Evolutionary conservation across 2,113 vertebrate species (phyloP), one percentile per base, ranked within the genome.

Genomic region (Psilopogon haemacephalus): DNA sequence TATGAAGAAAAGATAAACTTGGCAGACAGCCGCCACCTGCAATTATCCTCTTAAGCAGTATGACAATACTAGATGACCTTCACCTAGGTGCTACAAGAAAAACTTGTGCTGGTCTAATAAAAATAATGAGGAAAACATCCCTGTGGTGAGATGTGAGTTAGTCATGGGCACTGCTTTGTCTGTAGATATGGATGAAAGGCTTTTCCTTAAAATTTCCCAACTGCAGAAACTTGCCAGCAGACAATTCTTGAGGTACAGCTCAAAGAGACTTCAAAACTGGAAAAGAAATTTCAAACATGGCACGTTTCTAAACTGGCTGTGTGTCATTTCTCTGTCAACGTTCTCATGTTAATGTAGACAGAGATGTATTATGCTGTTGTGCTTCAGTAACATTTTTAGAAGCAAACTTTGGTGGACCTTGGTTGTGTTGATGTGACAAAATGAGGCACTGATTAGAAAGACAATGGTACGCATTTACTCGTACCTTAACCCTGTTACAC

Each of bases 401-500:
- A 85, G 37, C 2, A 1, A 13, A 32, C 9, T 35, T 46, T 44
- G 33, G 59, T 37, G 48, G 48, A 68, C 77, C 35, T 15, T 17
- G 42, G 15, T 54, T 37, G 59, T 59, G 26, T 33, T 73, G 70
- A 75, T 24, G 27, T 13, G 40, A 67, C 11, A 75, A 79, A 92
- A 52, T 9, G 27, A 2, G 17, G 50, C 33, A 80, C 15, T 11
- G 59, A 32, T 40, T 20, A 82, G 33, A 40, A 69, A 67, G 64
- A 60, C 24, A 83, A 26, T 2, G 13, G n/a, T 28, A 77, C 50
- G 38, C 63, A 32, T 77, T 35, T 54, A 60, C 62, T 75, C 74
- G 79, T 69, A 94, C 96, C 96, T 98, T 98, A 99, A 99, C 99
- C 98, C 99, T 99, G 97, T 99, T 99, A 93, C 99, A 99, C 97